Base-by-base conservation (phyloP, 2,888 invertebrate genomes). In the Heliconius hortense region DNA sequence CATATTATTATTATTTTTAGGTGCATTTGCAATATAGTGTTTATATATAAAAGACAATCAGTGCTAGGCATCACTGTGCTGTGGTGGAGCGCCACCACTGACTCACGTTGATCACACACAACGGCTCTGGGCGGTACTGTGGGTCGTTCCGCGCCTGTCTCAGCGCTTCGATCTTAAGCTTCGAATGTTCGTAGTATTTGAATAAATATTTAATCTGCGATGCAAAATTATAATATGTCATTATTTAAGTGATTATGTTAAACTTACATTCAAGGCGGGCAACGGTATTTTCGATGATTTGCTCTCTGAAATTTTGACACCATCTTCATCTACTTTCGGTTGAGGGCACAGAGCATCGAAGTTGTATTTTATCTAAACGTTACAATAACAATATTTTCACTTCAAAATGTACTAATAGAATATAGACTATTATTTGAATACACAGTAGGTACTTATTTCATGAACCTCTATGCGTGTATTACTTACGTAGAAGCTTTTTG, bases 401-500 rank as follows among this genome's bases (percentile, higher is more conserved):
- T 56, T n/a, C 21, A 28, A 62, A 26, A 43, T 26, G 8, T 26
- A 15, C 24, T n/a, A 7, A 28, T n/a, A 13, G 24, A 24, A 26
- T 48, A 68, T n/a, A n/a, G 28, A 28, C 4, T 28, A 35, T 35
- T 35, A 35, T 35, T 48, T 28, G 43, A 48, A 15, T n/a, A 26
- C 21, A 31, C 1, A 31, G 53, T 56, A 28, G 5, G 1, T 1
- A 53, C 13, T 28, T 21, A 4, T 48, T 35, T n/a, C 8, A 60
- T 15, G 24, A 15, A n/a, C 1, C 7, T n/a, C 7, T 69, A 53
- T 53, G 0, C 24, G 59, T 11, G n/a, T 69, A 28, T 56, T 63
- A 95, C 96, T 95, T 94, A 97, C 97, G 85, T 97, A 97, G 88
- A 97, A 97, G 78, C 96, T 96, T 85, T 97, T 97, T 0, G 97